Base-by-base conservation (phyloP, 1,140 invertebrate genomes). In the Bombyx mandarina region DNA sequence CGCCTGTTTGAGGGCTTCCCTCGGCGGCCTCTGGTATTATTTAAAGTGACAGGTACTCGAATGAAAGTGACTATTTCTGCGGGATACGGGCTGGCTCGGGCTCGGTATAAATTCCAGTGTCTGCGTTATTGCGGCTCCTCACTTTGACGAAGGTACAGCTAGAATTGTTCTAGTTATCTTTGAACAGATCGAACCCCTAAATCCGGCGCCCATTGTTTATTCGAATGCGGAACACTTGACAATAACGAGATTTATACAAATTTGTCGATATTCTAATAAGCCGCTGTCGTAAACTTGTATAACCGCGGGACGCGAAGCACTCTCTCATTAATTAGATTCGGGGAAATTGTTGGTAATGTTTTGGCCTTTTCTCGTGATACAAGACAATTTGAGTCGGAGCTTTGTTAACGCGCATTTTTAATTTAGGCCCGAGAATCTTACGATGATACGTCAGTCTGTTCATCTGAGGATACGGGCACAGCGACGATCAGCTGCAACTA, bases 61-160 rank as follows among this genome's bases (percentile, higher is more conserved):
- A 58, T 67, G 58, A 65, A 74, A 77, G 63, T 73, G 74, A 74
- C 67, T 64, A 67, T 74, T 74, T 74, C 53, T 56, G 59, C 50
- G 61, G 65, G 61, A 66, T 69, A 71, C 67, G 67, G 61, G 65
- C 59, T 67, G 44, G 59, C 46, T 67, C 69, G 66, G 63, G 68
- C 61, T 66, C 68, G 71, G 75, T 71, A 76, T 74, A 76, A 78
- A 76, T 76, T 76, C 73, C 71, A 56, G 63, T 67, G 67, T 56
- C 63, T 60, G 63, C 67, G 66, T 73, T 71, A 77, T 76, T 76
- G 68, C 66, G 74, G 76, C 56, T 72, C 63, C 66, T 70, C 62
- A 67, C 57, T 71, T 79, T 76, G 76, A 79, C 76, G 76, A 79
- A 79, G 76, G 76, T 79, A 67, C 52, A 59, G 57, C 58, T 63